phyloP scores from a whole-genome alignment of 2,113 vertebrate genomes.

The Takifugu bimaculatus region DNA sequence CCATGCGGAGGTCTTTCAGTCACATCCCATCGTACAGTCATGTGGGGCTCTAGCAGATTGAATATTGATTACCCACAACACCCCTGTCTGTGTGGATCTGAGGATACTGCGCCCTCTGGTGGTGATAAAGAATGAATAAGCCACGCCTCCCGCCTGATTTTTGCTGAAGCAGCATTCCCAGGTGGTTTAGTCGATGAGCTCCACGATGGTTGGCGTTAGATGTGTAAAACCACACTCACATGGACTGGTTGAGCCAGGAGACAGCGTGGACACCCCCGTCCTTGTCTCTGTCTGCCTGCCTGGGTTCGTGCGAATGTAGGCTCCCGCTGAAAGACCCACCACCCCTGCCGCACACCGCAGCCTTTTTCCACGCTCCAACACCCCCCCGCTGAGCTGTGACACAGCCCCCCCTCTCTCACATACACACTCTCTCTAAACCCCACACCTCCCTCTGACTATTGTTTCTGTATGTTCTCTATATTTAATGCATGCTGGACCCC shows the following conservation, averaged over 20 bases:
- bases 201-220: conserved; percentile 16
- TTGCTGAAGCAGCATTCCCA: background rate
- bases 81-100: too few relatives aligned
- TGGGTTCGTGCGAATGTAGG: too few relatives aligned
- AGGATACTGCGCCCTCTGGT: too few relatives aligned
- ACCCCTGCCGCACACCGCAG: conserved; percentile 20
- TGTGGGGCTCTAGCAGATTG: conserved; percentile 6
- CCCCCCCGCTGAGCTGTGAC: conserved; percentile 3
- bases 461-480: conserved; percentile 76
- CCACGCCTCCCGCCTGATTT: background rate
- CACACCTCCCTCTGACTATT: conserved; percentile 70
- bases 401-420: conserved; percentile 17
- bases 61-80: too few relatives aligned
- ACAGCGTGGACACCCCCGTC: conserved; percentile 17
- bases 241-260: conserved; percentile 8
- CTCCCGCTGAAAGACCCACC: background rate
- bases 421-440: conserved; percentile 50
- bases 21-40: conserved; percentile 40
- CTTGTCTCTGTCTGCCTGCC: too few relatives aligned
- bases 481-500: conserved; percentile 81
- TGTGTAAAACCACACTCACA: conserved; percentile 28
- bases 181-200: background rate
- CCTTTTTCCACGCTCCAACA: conserved; percentile 2
- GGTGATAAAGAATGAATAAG: too few relatives aligned
- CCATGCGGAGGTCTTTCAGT: conserved; percentile 42